Conservation (phyloP, 2,888 invertebrate species). For the Cyrtodaria siliqua region DNA sequence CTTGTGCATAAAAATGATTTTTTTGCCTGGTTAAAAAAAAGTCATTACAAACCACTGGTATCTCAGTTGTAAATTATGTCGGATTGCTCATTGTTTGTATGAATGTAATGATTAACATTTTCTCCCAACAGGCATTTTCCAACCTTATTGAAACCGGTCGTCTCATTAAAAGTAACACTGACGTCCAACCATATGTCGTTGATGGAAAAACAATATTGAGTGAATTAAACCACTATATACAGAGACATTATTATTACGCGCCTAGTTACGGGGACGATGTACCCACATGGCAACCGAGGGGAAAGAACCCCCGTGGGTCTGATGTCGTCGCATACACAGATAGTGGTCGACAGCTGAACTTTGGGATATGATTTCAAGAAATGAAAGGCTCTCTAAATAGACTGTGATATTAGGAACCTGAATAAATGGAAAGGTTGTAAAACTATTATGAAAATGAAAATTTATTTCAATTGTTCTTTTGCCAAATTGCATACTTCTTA, state of each 20-base stretch:
- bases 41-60: too few species aligned
- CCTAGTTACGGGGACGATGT: slow-evolving; percentile 84
- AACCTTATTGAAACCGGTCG: slow-evolving; percentile 81
- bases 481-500: too few species aligned
- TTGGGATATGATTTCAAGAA: slow-evolving; percentile 7
- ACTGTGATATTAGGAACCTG: too few species aligned
- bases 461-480: too few species aligned
- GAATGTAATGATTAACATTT: too few species aligned
- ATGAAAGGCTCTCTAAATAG: too few species aligned
- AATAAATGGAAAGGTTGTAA: too few species aligned
- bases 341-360: slow-evolving; percentile 26
- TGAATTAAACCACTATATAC: slow-evolving; percentile 77
- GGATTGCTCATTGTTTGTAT: too few species aligned
- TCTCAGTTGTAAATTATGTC: too few species aligned
- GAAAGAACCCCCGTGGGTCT: slow-evolving; percentile 71
- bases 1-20: too few species aligned
- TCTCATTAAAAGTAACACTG: slow-evolving; percentile 78
- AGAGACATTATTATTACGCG: slow-evolving; percentile 83
- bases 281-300: slow-evolving; percentile 78
- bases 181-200: slow-evolving; percentile 84
- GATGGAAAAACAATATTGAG: slow-evolving; percentile 83
- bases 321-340: slow-evolving; percentile 60
- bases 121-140: slow-evolving; percentile 81
- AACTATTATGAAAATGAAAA: too few species aligned
- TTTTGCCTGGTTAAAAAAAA: too few species aligned